Evolutionary conservation across 2,888 invertebrate genomes (phyloP), one percentile per base, ranked within the genome.

Genomic region (Dryococelus australis): DNA sequence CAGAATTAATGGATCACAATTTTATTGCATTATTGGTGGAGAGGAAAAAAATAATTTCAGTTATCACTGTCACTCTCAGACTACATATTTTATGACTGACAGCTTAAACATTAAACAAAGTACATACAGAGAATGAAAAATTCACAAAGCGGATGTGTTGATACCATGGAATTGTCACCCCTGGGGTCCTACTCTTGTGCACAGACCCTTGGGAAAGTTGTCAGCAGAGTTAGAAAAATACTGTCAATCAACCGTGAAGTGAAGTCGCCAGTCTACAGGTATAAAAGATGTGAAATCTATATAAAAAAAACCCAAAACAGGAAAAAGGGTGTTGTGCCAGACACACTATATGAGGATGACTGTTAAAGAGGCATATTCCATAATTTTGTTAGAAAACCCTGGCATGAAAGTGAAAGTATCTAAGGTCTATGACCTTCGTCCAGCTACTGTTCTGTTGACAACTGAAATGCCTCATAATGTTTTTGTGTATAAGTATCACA

Each of bases 141-240:
- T 79, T 79, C 27, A n/a, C n/a, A 79, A 79, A 79, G 20, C 20
- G 79, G 0, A 79, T 79, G n/a, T n/a, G n/a, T n/a, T n/a, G n/a
- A n/a, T n/a, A n/a, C n/a, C n/a, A n/a, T n/a, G n/a, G n/a, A n/a
- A 20, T 79, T 79, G 27, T 26, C 79, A 79, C n/a, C 16, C n/a
- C n/a, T 79, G n/a, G 79, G 79, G 13, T 79, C 79, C 79, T 79
- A 79, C 79, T 79, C 79, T 79, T 26, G 79, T 79, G 13, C 20
- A 24, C 79, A 20, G 79, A 26, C 79, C 79, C 79, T 79, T 79
- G 79, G 79, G n/a, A 79, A 79, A 79, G 9, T 2, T 12, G n/a
- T 79, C 10, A 79, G n/a, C 27, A 79, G 20, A 79, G 79, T 79
- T 20, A 6, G 27, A 79, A 79, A 79, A 79, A 9, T 12, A 79